Conservation (phyloP, 1,140 invertebrate species). For the Callitettix versicolor region DNA sequence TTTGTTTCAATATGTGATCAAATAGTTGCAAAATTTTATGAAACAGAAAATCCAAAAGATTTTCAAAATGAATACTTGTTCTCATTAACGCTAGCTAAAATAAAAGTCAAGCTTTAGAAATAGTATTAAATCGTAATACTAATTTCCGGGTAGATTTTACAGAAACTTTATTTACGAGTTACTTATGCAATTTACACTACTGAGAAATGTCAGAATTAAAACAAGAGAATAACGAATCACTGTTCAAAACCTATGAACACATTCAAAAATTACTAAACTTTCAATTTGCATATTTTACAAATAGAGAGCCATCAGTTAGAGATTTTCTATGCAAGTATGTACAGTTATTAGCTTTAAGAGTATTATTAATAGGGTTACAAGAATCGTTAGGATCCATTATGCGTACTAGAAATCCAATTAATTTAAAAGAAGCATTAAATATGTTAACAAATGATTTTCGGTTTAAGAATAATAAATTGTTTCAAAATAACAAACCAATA, state of each 20-base stretch:
- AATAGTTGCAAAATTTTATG: slow-evolving; percentile 1
- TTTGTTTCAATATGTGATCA: slow-evolving; percentile 4
- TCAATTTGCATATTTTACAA: neutral
- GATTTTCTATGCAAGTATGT: too few relatives aligned
- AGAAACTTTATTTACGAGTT: neutral
- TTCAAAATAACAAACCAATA: too few relatives aligned
- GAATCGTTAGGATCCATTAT: too few relatives aligned
- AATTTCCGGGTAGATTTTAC: too few relatives aligned
- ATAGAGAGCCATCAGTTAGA: too few relatives aligned
- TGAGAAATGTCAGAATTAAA: neutral
- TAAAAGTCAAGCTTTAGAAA: neutral
- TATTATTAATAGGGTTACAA: too few relatives aligned
- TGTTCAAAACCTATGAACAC: neutral
- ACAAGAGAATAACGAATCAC: neutral
- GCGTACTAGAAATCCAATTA: too few relatives aligned
- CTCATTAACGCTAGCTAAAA: neutral
- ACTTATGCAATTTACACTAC: neutral
- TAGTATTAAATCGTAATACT: too few relatives aligned
- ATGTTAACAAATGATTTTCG: too few relatives aligned
- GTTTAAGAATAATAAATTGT: too few relatives aligned
- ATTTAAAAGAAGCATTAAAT: too few relatives aligned
- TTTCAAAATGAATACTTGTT: slow-evolving; percentile 6
- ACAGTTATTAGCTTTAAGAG: too few relatives aligned
- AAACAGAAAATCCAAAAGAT: neutral
- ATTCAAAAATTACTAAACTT: neutral